phyloP scores from a whole-genome alignment of 53 echinoderm and acorn worm species.

The Actinopyga echinites region DNA sequence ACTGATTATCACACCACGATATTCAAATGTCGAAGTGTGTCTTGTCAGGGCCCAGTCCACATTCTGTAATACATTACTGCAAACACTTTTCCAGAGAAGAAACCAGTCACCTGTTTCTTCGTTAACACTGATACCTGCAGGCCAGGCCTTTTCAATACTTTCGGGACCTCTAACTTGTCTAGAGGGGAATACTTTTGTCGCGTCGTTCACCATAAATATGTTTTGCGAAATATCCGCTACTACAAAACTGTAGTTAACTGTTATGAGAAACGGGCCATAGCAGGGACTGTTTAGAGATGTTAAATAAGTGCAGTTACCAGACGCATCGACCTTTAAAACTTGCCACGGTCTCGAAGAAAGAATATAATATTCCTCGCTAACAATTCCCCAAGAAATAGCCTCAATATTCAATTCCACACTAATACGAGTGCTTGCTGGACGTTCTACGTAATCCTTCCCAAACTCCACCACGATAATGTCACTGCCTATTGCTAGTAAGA shows the following conservation, averaged over 20 bases:
- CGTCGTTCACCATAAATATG: constrained; percentile 4
- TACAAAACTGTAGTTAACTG: neutral
- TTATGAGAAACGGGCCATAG: constrained; percentile 2
- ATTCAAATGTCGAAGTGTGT: neutral
- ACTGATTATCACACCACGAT: neutral
- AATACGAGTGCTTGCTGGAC: neutral
- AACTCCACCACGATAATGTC: constrained; percentile 2
- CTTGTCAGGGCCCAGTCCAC: constrained; percentile 27
- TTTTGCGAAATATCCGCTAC: constrained; percentile 23
- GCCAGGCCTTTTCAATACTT: neutral
- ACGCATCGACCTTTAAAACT: constrained; percentile 1
- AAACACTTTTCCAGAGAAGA: constrained; percentile 9
- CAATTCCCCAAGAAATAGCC: constrained; percentile 1
- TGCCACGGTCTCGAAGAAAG: constrained; percentile 5
- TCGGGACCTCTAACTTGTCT: neutral
- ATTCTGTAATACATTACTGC: neutral
- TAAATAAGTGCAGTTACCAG: neutral
- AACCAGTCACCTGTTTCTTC: constrained; percentile 15
- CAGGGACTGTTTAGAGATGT: neutral
- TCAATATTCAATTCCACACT: neutral
- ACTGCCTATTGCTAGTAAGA: neutral
- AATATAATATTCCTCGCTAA: neutral
- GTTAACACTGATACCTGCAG: constrained; percentile 9
- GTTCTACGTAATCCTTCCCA: neutral
- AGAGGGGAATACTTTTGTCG: constrained; percentile 17